phyloP scores from a whole-genome alignment of 2,888 invertebrate species.

The Brenthis ino region DNA sequence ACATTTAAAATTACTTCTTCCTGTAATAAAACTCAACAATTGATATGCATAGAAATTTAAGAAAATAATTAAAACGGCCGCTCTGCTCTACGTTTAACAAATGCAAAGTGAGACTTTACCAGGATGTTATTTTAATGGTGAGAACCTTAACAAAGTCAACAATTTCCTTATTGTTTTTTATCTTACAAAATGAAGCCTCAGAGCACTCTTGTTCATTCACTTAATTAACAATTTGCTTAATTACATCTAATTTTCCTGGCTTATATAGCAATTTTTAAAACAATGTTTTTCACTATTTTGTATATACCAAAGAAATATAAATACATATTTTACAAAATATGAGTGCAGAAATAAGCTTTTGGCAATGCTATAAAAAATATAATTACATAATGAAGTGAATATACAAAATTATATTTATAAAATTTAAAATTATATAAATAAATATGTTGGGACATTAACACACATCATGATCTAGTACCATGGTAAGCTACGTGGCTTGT shows the following conservation, averaged over 20 bases:
- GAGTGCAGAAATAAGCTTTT: no score
- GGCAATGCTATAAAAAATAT: no score
- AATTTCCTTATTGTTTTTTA: conserved; percentile 12
- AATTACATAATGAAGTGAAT: no score
- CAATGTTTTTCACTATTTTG: neutral
- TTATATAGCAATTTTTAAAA: neutral
- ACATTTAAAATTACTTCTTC: neutral
- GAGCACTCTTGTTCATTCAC: conserved; percentile 4
- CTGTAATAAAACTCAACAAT: neutral
- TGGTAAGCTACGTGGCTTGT: no score
- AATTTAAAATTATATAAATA: no score
- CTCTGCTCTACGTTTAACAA: conserved; percentile 14
- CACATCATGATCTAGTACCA: no score
- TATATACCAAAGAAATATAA: neutral
- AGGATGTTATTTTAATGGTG: conserved; percentile 14
- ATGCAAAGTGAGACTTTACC: conserved; percentile 13
- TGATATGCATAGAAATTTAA: conserved; percentile 4
- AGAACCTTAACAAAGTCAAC: conserved; percentile 9
- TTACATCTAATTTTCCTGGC: conserved; percentile 6
- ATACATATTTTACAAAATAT: neutral
- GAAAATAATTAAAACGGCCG: conserved; percentile 11
- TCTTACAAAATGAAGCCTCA: conserved; percentile 8
- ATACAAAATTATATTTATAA: no score
- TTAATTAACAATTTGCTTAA: conserved; percentile 18
- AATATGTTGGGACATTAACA: no score